These are phyloP conservation scores for Zosterops hypoxanthus DNA, from an alignment of 2,113 vertebrate species.

Conservation along the genomic window DNA sequence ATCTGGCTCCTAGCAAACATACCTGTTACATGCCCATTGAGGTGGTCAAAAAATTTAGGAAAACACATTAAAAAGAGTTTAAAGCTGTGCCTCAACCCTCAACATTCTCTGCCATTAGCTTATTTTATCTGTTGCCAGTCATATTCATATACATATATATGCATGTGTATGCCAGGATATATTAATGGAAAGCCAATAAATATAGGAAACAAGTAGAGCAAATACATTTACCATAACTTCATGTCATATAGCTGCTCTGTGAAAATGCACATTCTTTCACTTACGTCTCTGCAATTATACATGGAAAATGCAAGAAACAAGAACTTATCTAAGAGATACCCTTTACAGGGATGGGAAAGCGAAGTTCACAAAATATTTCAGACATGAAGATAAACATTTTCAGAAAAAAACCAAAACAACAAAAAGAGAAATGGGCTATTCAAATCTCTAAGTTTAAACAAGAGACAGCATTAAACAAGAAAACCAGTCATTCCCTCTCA, in stretches of 20 bases:
- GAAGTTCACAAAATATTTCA: background rate
- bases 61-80: background rate
- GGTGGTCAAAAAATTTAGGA: background rate
- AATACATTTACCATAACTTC: background rate
- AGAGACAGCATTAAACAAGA: background rate
- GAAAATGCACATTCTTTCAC: background rate
- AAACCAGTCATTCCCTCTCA: background rate
- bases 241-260: background rate
- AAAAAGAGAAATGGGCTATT: background rate
- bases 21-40: background rate
- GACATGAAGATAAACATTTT: background rate
- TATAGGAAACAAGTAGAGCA: background rate
- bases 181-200: constrained; percentile 20
- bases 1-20: background rate
- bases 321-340: background rate
- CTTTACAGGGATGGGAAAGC: background rate
- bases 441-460: constrained; percentile 26
- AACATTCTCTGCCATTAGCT: background rate
- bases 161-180: background rate
- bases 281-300: background rate
- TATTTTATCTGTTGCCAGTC: background rate
- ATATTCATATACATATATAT: background rate
- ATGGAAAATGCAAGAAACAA: background rate
- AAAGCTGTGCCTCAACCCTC: background rate
- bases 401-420: background rate